Base-by-base conservation (phyloP, 2,797 vertebrate genomes). In the Ptychobarbus kaznakovi region DNA sequence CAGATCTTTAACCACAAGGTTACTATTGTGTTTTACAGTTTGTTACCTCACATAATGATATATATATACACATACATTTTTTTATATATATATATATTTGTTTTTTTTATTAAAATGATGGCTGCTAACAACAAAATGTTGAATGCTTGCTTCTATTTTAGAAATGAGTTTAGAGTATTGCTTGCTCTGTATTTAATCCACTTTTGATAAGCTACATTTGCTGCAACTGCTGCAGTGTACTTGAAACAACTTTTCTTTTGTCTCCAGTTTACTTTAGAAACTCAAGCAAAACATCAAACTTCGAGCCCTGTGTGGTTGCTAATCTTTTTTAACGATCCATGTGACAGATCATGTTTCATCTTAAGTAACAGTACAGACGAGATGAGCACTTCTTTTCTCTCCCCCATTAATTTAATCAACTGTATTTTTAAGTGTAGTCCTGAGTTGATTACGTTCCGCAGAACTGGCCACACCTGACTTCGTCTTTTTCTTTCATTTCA, bases 401-500 rank as follows among this genome's bases (percentile, higher is more conserved):
- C 40, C 22, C 25, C 20, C 51, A 13, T 74, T 87, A 28, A 69
- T 86, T 74, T 58, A 88, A 40, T 69, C 1, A 61, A 75, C 89
- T 89, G 53, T 72, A 58, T 76, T 77, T 78, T 40, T 80, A 58
- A 58, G 68, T 53, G 22, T 15, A 69, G 46, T 58, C 78, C 53
- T 20, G 65, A 56, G 15, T 38, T 81, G 63, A 76, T 56, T 68
- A 65, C 65, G 83, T 86, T 86, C 25, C 72, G 46, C 8, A 4
- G 38, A 78, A 73, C 18, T 78, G 68, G 84, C 87, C 89, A 89
- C 89, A 70, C 89, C 89, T 90, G 87, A 90, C 76, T 80, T 86
- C 80, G 63, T 46, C 40, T 51, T 73, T 82, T 73, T 81, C 73
- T 85, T 89, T 83, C 46, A 74, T 89, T 88, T 90, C 86, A 91